These are phyloP conservation scores for Strigamia maritima DNA, from an alignment of 2,888 invertebrate species.

Conservation along the genomic window DNA sequence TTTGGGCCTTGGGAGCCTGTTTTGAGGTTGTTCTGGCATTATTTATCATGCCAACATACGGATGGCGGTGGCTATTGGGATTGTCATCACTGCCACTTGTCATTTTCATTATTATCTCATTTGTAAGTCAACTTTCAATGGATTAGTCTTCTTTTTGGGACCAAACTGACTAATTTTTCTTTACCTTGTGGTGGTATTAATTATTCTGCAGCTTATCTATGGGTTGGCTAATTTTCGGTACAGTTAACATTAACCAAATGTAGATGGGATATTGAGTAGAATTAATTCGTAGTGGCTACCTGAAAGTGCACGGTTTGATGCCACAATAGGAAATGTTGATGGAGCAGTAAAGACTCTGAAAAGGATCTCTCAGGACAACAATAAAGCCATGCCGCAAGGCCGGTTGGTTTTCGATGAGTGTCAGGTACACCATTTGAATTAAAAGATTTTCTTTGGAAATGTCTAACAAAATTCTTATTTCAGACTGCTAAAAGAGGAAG, in stretches of 20 bases:
- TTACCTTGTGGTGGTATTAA: conserved; percentile 47
- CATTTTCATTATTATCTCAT: conserved; percentile 62
- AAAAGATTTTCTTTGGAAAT: not conserved
- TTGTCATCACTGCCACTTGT: conserved; percentile 85
- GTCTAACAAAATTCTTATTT: conserved; percentile 19
- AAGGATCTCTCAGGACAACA: conserved; percentile 82
- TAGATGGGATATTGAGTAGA: no score
- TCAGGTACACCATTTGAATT: conserved; percentile 46
- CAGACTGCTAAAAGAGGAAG: conserved; percentile 52
- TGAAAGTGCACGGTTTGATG: conserved; percentile 85
- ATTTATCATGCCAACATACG: conserved; percentile 84
- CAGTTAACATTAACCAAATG: no score
- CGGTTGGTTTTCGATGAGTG: conserved; percentile 70
- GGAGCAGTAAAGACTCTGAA: conserved; percentile 79
- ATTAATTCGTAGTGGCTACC: conserved; percentile 73
- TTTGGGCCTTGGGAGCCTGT: conserved; percentile 94
- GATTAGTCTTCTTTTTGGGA: no score
- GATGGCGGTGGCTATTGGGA: conserved; percentile 87
- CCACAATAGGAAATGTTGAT: conserved; percentile 80
- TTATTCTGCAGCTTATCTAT: no score
- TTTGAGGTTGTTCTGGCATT: conserved; percentile 87
- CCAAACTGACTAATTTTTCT: not conserved
- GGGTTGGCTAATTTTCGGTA: no score
- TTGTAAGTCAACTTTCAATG: conserved; percentile 49
- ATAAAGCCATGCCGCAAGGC: conserved; percentile 81